A percentile compares a stretch with the other conserved stretches of the same genome.
phyloP scores from a whole-genome alignment of 2,113 vertebrate species.

The Dendrocopos noguchii region DNA sequence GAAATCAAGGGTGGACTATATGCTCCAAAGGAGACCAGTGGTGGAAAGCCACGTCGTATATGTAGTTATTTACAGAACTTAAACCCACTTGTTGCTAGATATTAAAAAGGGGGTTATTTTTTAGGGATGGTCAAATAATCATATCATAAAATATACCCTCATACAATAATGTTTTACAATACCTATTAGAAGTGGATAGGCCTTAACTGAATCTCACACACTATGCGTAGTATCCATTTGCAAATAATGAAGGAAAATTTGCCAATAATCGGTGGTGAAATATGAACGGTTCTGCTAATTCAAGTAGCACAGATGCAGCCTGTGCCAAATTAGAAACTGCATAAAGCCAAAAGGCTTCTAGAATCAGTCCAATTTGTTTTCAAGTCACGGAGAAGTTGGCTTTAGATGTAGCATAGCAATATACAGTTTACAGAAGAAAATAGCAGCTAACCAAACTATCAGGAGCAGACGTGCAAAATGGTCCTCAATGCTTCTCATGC shows the following conservation, averaged over 20 bases:
- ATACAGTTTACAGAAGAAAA: slow-evolving; percentile 31
- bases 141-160: background rate
- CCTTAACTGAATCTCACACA: background rate
- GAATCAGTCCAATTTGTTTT: slow-evolving; percentile 43
- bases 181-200: background rate
- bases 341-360: slow-evolving; percentile 47
- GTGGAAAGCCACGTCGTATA: background rate
- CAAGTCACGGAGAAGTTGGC: slow-evolving; percentile 5
- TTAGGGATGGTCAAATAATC: background rate
- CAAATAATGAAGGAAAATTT: slow-evolving; percentile 58
- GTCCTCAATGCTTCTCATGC: slow-evolving; percentile 62
- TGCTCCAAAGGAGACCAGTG: background rate
- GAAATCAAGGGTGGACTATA: background rate
- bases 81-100: background rate
- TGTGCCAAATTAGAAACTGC: slow-evolving; percentile 46
- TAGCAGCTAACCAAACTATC: slow-evolving; percentile 30
- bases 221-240: slow-evolving; percentile 22
- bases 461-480: slow-evolving; percentile 23
- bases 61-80: background rate
- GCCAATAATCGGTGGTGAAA: slow-evolving; percentile 48
- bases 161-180: background rate
- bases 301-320: slow-evolving; percentile 28
- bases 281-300: slow-evolving; percentile 31
- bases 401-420: background rate
- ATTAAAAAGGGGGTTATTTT: background rate